A percentile compares a stretch with the other conserved stretches of the same genome.
phyloP scores from a whole-genome alignment of 2,888 invertebrate species.

The Chymomyza caudatula region DNA sequence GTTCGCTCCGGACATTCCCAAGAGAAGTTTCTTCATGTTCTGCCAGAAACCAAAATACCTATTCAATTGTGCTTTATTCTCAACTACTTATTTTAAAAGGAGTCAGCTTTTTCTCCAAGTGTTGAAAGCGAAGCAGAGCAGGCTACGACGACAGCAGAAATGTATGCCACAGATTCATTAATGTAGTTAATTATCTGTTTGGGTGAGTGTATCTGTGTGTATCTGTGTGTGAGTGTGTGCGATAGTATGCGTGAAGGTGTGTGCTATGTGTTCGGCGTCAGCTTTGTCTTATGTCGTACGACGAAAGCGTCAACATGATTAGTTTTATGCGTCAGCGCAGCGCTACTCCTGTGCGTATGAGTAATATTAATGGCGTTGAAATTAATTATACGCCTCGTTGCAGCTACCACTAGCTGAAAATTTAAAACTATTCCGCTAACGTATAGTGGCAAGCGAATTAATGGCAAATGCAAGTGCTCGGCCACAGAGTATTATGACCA shows the following conservation, averaged over 20 bases:
- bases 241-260: not conserved
- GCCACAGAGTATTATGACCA: not conserved
- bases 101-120: not conserved
- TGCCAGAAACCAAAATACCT: too few relatives aligned
- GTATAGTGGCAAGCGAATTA: not conserved
- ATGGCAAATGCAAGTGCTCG: not conserved
- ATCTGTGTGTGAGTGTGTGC: slow-evolving; percentile 7
- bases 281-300: slow-evolving; percentile 2
- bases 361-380: slow-evolving; percentile 54
- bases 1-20: too few relatives aligned
- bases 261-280: slow-evolving; percentile 13
- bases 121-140: not conserved
- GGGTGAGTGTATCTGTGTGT: not conserved
- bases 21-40: too few relatives aligned
- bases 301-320: slow-evolving; percentile 9
- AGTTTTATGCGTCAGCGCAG: slow-evolving; percentile 7
- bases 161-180: slow-evolving; percentile 30
- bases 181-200: slow-evolving; percentile 32
- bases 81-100: too few relatives aligned
- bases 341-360: slow-evolving; percentile 24
- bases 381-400: slow-evolving; percentile 64
- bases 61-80: too few relatives aligned
- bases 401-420: slow-evolving; percentile 13
- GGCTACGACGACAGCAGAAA: not conserved
- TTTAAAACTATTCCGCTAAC: slow-evolving; percentile 15